Evolutionary conservation across 1,140 invertebrate genomes (phyloP).

Genomic region (Dufourea novaeangliae): DNA sequence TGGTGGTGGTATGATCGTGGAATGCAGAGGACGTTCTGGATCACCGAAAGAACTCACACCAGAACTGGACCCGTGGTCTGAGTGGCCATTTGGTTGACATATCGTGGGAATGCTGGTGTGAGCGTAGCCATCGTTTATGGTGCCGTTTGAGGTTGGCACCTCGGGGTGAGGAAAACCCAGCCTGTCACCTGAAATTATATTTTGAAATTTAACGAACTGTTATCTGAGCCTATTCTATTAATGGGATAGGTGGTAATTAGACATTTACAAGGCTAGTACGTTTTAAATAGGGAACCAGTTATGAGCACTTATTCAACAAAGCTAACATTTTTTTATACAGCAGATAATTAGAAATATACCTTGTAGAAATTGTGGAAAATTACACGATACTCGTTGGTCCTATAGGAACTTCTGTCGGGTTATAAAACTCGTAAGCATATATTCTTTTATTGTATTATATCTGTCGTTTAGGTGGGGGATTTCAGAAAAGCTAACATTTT

Average conservation of each 20-base stretch:
- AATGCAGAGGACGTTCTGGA: conserved; percentile 69
- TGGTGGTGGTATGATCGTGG: conserved; percentile 67
- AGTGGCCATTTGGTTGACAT: conserved; percentile 77
- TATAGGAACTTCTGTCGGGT: too few relatives aligned
- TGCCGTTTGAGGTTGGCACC: conserved; percentile 78
- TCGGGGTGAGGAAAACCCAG: conserved; percentile 81
- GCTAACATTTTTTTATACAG: too few relatives aligned
- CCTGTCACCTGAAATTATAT: conserved; percentile 80
- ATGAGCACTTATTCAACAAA: too few relatives aligned
- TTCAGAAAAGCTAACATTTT: too few relatives aligned
- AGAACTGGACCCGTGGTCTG: conserved; percentile 77
- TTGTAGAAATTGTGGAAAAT: too few relatives aligned
- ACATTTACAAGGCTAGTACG: too few relatives aligned
- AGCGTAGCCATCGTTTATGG: conserved; percentile 75
- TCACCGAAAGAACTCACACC: conserved; percentile 77
- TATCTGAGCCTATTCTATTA: background rate
- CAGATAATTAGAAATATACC: too few relatives aligned
- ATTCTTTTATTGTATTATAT: too few relatives aligned
- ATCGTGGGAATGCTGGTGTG: conserved; percentile 75
- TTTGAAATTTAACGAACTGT: background rate
- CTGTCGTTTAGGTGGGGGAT: too few relatives aligned
- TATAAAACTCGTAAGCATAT: too few relatives aligned
- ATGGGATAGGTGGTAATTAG: background rate
- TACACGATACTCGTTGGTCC: too few relatives aligned
- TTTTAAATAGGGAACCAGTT: too few relatives aligned